phyloP scores from a whole-genome alignment of 2,113 vertebrate genomes.

The Symphodus melops region DNA sequence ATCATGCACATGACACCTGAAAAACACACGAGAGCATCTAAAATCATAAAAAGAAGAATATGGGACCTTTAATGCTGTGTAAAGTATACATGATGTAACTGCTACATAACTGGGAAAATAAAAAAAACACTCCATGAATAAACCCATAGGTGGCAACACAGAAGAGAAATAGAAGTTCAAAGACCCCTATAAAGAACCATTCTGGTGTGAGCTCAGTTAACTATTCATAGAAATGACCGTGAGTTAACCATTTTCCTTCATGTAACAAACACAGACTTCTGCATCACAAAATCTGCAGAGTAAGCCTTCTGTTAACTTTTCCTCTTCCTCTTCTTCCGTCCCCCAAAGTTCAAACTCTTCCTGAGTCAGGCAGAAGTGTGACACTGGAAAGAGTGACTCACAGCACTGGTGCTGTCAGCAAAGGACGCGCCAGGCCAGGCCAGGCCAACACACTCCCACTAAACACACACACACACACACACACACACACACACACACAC shows the following conservation, averaged over 20 bases:
- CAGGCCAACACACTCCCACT: background rate
- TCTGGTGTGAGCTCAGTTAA: conserved; percentile 2
- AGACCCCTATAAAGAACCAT: background rate
- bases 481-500: too few relatives aligned
- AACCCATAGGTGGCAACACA: too few relatives aligned
- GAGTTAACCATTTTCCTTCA: conserved; percentile 25
- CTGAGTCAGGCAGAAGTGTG: conserved; percentile 26
- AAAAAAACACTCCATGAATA: background rate
- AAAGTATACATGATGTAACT: too few relatives aligned
- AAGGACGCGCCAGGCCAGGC: background rate
- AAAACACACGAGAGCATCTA: too few relatives aligned
- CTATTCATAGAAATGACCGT: background rate
- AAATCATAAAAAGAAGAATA: too few relatives aligned
- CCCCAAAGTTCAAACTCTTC: background rate
- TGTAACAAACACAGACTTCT: conserved; percentile 24
- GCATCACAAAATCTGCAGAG: conserved; percentile 3
- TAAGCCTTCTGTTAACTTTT: conserved; percentile 17
- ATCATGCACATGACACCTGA: too few relatives aligned
- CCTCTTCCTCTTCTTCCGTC: conserved; percentile 5
- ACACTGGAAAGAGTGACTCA: conserved; percentile 51
- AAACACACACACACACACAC: background rate
- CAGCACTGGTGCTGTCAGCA: background rate
- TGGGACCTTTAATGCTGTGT: background rate
- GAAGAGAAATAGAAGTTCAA: background rate
- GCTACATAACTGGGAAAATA: background rate